phyloP scores from a whole-genome alignment of 1,140 invertebrate species.

The Cydia amplana region DNA sequence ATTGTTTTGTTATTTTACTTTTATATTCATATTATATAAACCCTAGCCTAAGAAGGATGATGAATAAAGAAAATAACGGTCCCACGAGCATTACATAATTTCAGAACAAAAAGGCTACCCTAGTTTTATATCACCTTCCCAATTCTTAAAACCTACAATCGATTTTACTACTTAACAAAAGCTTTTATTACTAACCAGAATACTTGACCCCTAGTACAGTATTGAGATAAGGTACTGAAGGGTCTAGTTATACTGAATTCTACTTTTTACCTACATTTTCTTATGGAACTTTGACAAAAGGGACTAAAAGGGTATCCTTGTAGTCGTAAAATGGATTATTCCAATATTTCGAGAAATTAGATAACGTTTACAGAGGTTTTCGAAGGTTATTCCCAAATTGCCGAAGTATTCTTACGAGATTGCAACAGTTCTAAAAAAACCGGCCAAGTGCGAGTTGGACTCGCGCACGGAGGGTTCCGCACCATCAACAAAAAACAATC shows the following conservation, averaged over 20 bases:
- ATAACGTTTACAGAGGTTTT: neutral
- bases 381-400: neutral
- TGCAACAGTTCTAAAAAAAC: too few relatives aligned
- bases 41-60: too few relatives aligned
- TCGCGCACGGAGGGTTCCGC: too few relatives aligned
- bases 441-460: too few relatives aligned
- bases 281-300: slow-evolving; percentile 10
- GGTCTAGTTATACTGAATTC: neutral
- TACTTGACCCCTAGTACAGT: neutral
- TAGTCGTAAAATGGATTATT: slow-evolving; percentile 15
- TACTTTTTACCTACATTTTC: slow-evolving; percentile 4
- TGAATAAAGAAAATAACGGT: too few relatives aligned
- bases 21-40: too few relatives aligned
- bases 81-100: slow-evolving; percentile 11
- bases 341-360: slow-evolving; percentile 15
- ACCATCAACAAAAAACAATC: too few relatives aligned
- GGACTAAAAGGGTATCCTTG: slow-evolving; percentile 23
- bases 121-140: slow-evolving; percentile 2
- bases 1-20: too few relatives aligned
- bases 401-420: neutral
- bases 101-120: neutral
- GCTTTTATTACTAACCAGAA: neutral
- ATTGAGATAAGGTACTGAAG: neutral
- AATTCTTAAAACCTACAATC: slow-evolving; percentile 20
- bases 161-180: slow-evolving; percentile 10